phyloP scores from a whole-genome alignment of 1,140 invertebrate genomes.

The Pseudomyrmex gracilis region DNA sequence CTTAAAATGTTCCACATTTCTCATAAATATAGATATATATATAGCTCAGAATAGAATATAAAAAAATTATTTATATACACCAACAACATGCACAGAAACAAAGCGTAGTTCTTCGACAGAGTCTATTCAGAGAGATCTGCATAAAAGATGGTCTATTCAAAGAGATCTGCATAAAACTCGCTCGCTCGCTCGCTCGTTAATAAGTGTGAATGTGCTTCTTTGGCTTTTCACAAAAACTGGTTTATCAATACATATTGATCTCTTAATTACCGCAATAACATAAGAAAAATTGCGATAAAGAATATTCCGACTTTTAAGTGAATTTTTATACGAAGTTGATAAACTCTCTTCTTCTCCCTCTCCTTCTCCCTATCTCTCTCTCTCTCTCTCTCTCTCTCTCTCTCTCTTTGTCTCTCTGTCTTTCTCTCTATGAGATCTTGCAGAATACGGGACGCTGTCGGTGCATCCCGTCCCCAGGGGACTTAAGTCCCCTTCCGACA shows the following conservation, averaged over 20 bases:
- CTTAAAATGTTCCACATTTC: too few relatives aligned
- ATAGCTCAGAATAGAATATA: neutral
- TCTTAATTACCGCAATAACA: neutral
- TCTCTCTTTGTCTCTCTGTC: too few relatives aligned
- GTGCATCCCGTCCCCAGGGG: neutral
- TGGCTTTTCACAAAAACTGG: neutral
- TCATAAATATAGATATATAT: neutral
- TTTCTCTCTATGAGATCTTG: too few relatives aligned
- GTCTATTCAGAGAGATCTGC: slow-evolving; percentile 11
- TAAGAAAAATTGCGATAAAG: neutral
- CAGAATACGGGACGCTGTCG: slow-evolving; percentile 9
- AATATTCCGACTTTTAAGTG: neutral
- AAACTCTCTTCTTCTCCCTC: neutral
- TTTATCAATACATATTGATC: neutral
- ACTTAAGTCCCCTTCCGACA: slow-evolving; percentile 36
- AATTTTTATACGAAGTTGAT: slow-evolving; percentile 21
- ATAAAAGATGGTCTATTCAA: slow-evolving; percentile 22
- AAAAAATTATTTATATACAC: neutral
- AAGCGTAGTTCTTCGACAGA: neutral
- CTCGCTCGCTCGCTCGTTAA: neutral
- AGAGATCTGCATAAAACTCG: slow-evolving; percentile 6
- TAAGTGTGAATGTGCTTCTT: neutral
- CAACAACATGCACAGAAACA: neutral
- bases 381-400: too few relatives aligned
- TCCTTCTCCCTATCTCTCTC: too few relatives aligned